Conservation (phyloP, 2,113 vertebrate genomes). For the Notechis scutatus region DNA sequence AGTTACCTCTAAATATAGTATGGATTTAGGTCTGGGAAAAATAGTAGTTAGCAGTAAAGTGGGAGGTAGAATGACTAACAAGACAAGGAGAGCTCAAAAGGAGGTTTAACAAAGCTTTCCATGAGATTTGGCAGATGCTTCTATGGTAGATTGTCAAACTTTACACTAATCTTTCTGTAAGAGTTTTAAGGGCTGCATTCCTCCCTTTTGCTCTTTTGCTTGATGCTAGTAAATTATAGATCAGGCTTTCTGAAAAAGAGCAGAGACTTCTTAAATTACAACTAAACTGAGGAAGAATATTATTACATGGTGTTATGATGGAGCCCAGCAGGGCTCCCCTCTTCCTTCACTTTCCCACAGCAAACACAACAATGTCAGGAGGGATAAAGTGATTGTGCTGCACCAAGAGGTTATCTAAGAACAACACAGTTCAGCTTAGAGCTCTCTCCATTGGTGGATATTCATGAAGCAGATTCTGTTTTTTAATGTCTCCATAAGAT, state of each 20-base stretch:
- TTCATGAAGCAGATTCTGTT: slow-evolving; percentile 39
- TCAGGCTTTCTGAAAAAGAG: slow-evolving; percentile 69
- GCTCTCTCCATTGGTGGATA: slow-evolving; percentile 29
- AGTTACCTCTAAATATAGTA: neutral
- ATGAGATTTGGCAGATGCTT: slow-evolving; percentile 71
- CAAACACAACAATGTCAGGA: slow-evolving; percentile 73
- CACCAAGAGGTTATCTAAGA: slow-evolving; percentile 67
- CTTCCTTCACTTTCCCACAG: slow-evolving; percentile 29
- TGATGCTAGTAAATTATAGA: slow-evolving; percentile 77
- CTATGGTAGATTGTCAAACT: slow-evolving; percentile 70
- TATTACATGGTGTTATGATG: slow-evolving; percentile 78
- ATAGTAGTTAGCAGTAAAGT: neutral
- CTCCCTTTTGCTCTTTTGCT: slow-evolving; percentile 72
- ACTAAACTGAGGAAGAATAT: slow-evolving; percentile 74
- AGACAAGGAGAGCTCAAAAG: slow-evolving; percentile 46
- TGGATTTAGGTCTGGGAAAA: neutral
- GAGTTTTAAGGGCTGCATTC: slow-evolving; percentile 75
- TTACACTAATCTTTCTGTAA: slow-evolving; percentile 77
- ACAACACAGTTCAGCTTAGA: slow-evolving; percentile 55
- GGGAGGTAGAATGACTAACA: slow-evolving; percentile 13
- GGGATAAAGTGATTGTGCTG: slow-evolving; percentile 69
- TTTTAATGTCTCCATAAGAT: slow-evolving; percentile 46
- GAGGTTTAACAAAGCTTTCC: slow-evolving; percentile 67
- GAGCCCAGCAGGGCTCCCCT: slow-evolving; percentile 64
- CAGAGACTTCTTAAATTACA: slow-evolving; percentile 71